Conservation (phyloP, 2,797 vertebrate genomes). For the Graptemys geographica region DNA sequence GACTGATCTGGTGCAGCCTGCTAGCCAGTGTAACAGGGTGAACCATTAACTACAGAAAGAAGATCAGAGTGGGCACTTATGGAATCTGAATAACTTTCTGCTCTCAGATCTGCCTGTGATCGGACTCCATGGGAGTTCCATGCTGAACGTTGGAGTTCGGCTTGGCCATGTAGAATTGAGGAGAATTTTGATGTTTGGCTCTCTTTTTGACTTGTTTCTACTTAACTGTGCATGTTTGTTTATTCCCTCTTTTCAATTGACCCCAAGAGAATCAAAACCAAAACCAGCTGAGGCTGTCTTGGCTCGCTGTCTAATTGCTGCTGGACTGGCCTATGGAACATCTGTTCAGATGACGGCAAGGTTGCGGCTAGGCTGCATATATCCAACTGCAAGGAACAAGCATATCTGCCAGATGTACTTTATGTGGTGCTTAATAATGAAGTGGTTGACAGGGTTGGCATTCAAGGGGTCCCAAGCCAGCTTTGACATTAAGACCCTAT, state of each 20-base stretch:
- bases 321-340: background rate
- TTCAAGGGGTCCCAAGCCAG: background rate
- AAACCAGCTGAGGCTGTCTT: background rate
- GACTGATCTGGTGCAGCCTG: background rate
- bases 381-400: background rate
- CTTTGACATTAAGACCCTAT: background rate
- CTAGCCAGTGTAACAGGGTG: background rate
- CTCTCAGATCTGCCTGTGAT: background rate
- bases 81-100: background rate
- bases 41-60: fast-evolving
- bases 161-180: background rate
- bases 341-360: background rate
- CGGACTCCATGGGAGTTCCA: fast-evolving
- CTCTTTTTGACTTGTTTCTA: background rate
- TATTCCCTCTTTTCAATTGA: background rate
- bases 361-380: fast-evolving
- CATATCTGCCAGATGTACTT: background rate
- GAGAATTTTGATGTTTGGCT: background rate
- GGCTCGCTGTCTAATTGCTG: background rate
- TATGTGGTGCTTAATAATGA: background rate
- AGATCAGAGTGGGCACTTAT: background rate
- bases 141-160: background rate
- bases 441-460: background rate
- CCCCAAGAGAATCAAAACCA: background rate
- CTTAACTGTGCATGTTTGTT: background rate